phyloP scores from a whole-genome alignment of 2,113 vertebrate species.

The Nothoprocta perdicaria region DNA sequence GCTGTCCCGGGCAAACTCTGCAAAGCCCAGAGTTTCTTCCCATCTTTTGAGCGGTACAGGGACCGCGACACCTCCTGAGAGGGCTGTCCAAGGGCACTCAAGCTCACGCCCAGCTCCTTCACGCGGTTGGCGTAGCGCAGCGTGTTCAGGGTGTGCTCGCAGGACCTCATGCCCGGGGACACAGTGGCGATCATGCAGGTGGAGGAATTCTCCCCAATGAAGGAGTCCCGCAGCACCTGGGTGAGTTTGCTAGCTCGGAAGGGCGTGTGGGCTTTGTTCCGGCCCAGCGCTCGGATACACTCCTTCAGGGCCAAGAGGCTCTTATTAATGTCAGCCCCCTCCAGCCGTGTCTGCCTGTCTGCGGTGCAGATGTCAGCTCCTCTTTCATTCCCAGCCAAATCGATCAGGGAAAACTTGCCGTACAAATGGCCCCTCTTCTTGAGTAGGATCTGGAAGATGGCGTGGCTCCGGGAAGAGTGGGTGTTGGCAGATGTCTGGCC shows the following conservation, averaged over 20 bases:
- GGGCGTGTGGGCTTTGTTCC: constrained; percentile 84
- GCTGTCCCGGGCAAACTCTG: not conserved
- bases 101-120: constrained; percentile 44
- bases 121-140: constrained; percentile 83
- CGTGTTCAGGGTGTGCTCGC: constrained; percentile 87
- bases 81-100: not conserved
- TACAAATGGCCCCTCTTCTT: constrained; percentile 80
- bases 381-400: constrained; percentile 86
- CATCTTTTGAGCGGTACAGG: not conserved
- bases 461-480: constrained; percentile 86
- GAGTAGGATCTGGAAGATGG: constrained; percentile 88
- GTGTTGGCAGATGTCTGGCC: constrained; percentile 88
- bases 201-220: constrained; percentile 88
- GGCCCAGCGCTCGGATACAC: constrained; percentile 85
- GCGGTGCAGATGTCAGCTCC: constrained; percentile 84
- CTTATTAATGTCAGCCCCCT: constrained; percentile 88
- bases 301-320: constrained; percentile 88
- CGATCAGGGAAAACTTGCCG: constrained; percentile 87
- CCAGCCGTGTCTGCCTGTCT: constrained; percentile 85
- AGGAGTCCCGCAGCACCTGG: constrained; percentile 89
- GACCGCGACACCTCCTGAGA: not conserved
- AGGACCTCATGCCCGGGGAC: constrained; percentile 85
- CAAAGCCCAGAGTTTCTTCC: not conserved
- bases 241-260: constrained; percentile 90
- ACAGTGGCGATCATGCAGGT: constrained; percentile 90